These are phyloP conservation scores for Drosophila trichaetosa DNA, from an alignment of 2,888 invertebrate species.

Conservation along the genomic window DNA sequence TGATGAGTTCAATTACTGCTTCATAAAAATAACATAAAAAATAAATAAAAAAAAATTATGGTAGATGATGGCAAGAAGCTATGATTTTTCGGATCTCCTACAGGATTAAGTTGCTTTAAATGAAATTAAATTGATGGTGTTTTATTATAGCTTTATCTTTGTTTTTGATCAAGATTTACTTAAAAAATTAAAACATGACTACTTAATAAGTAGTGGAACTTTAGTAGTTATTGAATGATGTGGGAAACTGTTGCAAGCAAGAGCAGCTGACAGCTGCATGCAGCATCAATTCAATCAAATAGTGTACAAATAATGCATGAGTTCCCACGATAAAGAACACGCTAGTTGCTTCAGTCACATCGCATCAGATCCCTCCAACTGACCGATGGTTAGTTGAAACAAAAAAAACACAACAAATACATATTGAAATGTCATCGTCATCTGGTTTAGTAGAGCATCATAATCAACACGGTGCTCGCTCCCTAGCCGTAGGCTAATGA, in stretches of 20 bases:
- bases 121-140: background rate
- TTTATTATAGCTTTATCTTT: background rate
- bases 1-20: background rate
- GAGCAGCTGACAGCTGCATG: conserved; percentile 19
- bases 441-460: conserved; percentile 80
- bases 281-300: conserved; percentile 42
- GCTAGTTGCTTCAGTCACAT: conserved; percentile 3
- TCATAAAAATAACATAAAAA: background rate
- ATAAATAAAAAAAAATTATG: background rate
- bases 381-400: conserved; percentile 24
- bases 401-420: conserved; percentile 24
- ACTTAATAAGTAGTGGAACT: background rate
- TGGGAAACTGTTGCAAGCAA: conserved; percentile 26
- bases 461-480: conserved; percentile 26
- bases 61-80: background rate
- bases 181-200: background rate
- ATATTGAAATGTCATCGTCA: conserved; percentile 81
- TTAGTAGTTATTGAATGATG: conserved; percentile 3
- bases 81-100: background rate
- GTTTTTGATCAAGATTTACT: background rate
- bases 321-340: conserved; percentile 71
- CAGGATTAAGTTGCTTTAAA: background rate
- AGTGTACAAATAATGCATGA: conserved; percentile 60
- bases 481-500: conserved; percentile 56
- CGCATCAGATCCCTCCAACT: conserved; percentile 39